Evolutionary conservation across 2,888 invertebrate genomes (phyloP), one percentile per base, ranked within the genome.

Genomic region (Xiphydria camelus): DNA sequence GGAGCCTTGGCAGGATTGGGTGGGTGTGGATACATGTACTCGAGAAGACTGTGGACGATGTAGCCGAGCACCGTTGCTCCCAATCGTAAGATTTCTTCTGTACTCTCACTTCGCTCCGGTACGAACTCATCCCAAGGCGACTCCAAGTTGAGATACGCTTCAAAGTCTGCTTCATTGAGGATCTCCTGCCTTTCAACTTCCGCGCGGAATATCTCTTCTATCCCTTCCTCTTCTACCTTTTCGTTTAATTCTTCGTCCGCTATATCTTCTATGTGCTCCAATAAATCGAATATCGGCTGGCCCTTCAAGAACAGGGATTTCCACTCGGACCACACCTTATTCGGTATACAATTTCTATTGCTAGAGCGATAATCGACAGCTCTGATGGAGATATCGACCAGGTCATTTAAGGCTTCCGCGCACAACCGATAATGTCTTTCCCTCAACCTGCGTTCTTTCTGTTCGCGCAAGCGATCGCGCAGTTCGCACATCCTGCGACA

Each of bases 351-450:
- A 15, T 62, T 60, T 4, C 65, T 62, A 47, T 69, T 73, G 6
- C 76, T 50, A 41, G 67, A 66, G 53, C 75, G 78, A 57, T 77
- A 83, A 51, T 83, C 81, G 2, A 74, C 78, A 49, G 77, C 75
- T 62, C 78, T 80, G 2, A 81, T 66, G 0, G 82, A 79, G 25
- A 82, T 79, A 64, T 83, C 82, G 1, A 81, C 71, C 1, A 86
- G 62, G 33, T 83, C 80, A n/a, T 79, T 60, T 26, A 83, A 58
- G 0, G 81, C 79, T 2, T 81, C 78, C 26, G 71, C 73, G 55
- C 83, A 84, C 42, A 82, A 76, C 51, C 78, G 74, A 44, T 78
- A 74, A 50, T 79, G 47, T 6, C 41, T 59, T 22, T 54, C 47
- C 1, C 33, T 29, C 12, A 51, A 26, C 22, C 32, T 56, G 4